These are phyloP conservation scores for Montipora capricornis DNA, from an alignment of 64 coral and sea anemone genomes.

Conservation along the genomic window DNA sequence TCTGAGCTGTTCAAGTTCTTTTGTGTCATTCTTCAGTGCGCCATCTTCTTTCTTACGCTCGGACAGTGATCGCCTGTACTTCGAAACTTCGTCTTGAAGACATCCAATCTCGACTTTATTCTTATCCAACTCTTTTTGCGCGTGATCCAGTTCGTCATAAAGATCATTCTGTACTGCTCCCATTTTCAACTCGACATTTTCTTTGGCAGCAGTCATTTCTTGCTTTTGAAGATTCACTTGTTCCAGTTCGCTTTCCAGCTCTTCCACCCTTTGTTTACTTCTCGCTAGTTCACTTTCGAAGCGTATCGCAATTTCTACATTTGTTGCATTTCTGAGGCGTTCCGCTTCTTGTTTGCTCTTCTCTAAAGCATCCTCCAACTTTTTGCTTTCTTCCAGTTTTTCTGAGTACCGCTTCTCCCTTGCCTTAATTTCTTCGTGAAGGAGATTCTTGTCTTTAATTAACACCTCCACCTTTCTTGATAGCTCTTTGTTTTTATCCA, in stretches of 20 bases:
- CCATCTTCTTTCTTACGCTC: background rate
- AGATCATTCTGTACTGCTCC: slow-evolving; percentile 24
- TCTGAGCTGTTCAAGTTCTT: slow-evolving; percentile 40
- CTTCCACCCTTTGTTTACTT: slow-evolving; percentile 27
- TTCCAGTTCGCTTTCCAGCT: slow-evolving; percentile 21
- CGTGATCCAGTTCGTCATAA: slow-evolving; percentile 21
- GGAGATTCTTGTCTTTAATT: slow-evolving; percentile 20
- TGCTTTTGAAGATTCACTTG: slow-evolving; percentile 29
- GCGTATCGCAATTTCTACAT: background rate
- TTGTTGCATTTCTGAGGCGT: background rate
- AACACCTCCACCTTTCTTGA: slow-evolving; percentile 36
- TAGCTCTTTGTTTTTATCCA: slow-evolving; percentile 2
- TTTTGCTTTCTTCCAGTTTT: slow-evolving; percentile 33
- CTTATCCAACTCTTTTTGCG: slow-evolving; percentile 34
- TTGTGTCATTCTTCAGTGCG: background rate
- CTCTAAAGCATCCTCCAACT: slow-evolving; percentile 23
- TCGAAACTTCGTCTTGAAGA: slow-evolving; percentile 10
- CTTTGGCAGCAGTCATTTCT: background rate
- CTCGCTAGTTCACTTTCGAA: background rate
- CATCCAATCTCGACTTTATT: background rate
- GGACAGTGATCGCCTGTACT: background rate
- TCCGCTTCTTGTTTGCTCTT: slow-evolving; percentile 7
- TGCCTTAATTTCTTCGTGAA: slow-evolving; percentile 17
- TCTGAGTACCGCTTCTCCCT: background rate
- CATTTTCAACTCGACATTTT: slow-evolving; percentile 1